Percentiles rank a stretch among this genome's conserved stretches.
Evolutionary conservation across 1,140 invertebrate species (phyloP).

Genomic region (Stenopsyche tienmushanensis): DNA sequence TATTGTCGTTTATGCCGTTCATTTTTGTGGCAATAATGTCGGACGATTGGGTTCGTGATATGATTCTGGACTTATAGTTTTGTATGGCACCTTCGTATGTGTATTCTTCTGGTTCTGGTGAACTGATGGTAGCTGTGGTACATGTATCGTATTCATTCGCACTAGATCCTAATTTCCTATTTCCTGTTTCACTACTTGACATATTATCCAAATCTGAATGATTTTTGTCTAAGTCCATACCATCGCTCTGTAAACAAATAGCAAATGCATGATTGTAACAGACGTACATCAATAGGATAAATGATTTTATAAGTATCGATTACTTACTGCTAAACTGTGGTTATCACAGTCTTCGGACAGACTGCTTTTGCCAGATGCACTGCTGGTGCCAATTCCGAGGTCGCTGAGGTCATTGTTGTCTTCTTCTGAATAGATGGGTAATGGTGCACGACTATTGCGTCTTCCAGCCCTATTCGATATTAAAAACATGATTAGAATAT

Average conservation of each 20-base stretch:
- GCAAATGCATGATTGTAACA: not conserved
- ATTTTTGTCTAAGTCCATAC: constrained; percentile 65
- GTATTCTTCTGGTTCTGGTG: constrained; percentile 71
- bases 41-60: constrained; percentile 51
- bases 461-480: constrained; percentile 59
- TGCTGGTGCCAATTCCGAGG: constrained; percentile 76
- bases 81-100: constrained; percentile 85
- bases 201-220: constrained; percentile 63
- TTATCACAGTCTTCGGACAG: constrained; percentile 70
- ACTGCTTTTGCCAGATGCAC: constrained; percentile 71
- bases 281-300: not conserved
- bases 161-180: constrained; percentile 54
- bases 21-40: constrained; percentile 48
- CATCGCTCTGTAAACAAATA: constrained; percentile 60
- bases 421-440: constrained; percentile 72
- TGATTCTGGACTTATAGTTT: constrained; percentile 74
- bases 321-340: constrained; percentile 68
- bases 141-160: constrained; percentile 62
- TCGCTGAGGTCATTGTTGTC: constrained; percentile 80
- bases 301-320: not conserved
- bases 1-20: constrained; percentile 47
- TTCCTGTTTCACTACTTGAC: constrained; percentile 50
- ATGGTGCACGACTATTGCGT: constrained; percentile 58
- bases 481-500: too few species aligned
- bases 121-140: constrained; percentile 61